A percentile compares a stretch with the other conserved stretches of the same genome.
Conservation (phyloP, 2,113 vertebrate genomes). For the Maccullochella peelii region DNA sequence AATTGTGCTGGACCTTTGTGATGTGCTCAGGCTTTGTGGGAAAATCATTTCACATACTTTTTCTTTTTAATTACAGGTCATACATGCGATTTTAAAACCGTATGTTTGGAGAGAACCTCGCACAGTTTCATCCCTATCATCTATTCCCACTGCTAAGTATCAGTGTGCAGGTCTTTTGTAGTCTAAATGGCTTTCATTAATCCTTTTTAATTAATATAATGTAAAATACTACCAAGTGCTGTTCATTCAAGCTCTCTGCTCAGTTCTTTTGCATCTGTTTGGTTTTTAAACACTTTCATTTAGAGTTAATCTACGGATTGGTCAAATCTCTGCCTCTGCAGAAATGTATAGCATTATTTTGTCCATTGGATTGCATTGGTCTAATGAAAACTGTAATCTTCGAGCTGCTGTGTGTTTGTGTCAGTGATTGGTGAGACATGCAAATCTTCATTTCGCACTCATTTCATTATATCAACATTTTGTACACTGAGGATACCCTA, state of each 20-base stretch:
- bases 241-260: not conserved
- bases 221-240: not conserved
- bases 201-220: slow-evolving; percentile 29
- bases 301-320: slow-evolving; percentile 4
- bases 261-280: not conserved
- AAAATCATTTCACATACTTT: not conserved
- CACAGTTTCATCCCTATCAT: not conserved
- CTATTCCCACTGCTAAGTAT: slow-evolving; percentile 5
- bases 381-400: not conserved
- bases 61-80: not conserved
- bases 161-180: not conserved
- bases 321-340: slow-evolving; percentile 1
- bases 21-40: not conserved
- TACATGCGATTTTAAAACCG: not conserved
- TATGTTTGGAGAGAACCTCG: not conserved
- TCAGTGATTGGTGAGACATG: slow-evolving; percentile 1
- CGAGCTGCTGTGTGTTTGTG: not conserved
- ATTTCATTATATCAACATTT: not conserved
- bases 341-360: slow-evolving; percentile 2
- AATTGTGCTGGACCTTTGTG: slow-evolving; percentile 33
- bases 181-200: slow-evolving; percentile 28
- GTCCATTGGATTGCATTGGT: not conserved
- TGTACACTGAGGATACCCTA: too few relatives aligned
- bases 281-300: slow-evolving; percentile 11
- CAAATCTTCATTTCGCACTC: not conserved